Conservation (phyloP, 2,888 invertebrate genomes). For the Sphaerophoria taeniata region DNA sequence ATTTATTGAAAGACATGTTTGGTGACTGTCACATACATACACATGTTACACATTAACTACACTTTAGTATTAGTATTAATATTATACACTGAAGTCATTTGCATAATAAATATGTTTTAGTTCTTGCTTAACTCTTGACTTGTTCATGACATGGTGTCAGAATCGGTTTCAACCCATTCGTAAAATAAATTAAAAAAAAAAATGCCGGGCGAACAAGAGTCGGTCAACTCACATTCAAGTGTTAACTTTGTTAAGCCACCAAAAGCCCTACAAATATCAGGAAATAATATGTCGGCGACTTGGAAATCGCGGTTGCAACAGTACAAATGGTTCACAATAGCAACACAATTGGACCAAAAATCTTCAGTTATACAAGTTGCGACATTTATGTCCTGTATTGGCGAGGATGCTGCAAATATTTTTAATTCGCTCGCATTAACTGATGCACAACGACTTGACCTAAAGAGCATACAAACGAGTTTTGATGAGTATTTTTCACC, state of each 20-base stretch:
- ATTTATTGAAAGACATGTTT: no score
- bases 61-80: no score
- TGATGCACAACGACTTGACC: not conserved
- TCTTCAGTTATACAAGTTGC: conserved; percentile 28
- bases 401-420: conserved; percentile 23
- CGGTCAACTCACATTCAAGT: no score
- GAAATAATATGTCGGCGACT: conserved; percentile 5
- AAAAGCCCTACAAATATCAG: not conserved
- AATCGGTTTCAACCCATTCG: no score
- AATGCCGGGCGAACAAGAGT: no score
- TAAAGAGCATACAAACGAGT: not conserved
- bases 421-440: conserved; percentile 26
- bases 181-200: no score
- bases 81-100: no score
- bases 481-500: conserved; percentile 21
- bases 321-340: conserved; percentile 27
- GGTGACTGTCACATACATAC: no score
- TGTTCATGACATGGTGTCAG: no score
- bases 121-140: no score
- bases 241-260: conserved; percentile 13
- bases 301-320: conserved; percentile 41
- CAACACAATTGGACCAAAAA: conserved; percentile 33
- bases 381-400: conserved; percentile 39
- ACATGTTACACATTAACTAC: no score
- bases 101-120: no score